phyloP scores from a whole-genome alignment of 1,140 invertebrate genomes.

The Hermetia illucens region DNA sequence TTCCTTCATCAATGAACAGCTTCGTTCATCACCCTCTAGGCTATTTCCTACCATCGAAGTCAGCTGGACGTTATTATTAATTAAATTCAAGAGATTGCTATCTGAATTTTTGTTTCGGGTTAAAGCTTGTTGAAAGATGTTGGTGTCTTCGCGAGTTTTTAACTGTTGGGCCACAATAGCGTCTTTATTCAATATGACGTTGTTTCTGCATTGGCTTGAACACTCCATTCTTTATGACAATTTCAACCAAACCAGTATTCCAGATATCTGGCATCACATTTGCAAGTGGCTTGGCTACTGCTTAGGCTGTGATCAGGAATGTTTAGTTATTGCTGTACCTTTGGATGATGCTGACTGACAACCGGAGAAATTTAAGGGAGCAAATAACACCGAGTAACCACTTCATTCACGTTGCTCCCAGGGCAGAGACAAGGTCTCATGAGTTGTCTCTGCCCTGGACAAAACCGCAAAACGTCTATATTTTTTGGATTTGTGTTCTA shows the following conservation, averaged over 20 bases:
- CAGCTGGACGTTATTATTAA: not conserved
- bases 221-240: constrained; percentile 80
- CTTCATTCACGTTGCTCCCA: no score
- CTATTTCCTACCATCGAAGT: not conserved
- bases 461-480: no score
- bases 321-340: not conserved
- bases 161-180: constrained; percentile 63
- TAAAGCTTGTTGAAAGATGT: constrained; percentile 29
- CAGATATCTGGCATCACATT: constrained; percentile 11
- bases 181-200: constrained; percentile 69
- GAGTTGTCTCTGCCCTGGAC: no score
- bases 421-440: no score
- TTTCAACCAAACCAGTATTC: constrained; percentile 54
- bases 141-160: constrained; percentile 36
- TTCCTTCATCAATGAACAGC: constrained; percentile 36
- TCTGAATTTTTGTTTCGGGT: constrained; percentile 10
- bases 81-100: no score
- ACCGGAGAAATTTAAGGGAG: no score
- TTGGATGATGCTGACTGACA: constrained; percentile 1
- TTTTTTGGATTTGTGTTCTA: no score
- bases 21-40: constrained; percentile 32
- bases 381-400: no score
- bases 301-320: constrained; percentile 2
- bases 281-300: not conserved
- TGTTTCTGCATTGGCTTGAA: constrained; percentile 84